Percentiles rank a stretch among this genome's conserved stretches.
These are phyloP conservation scores for Leucozona laternaria DNA, from an alignment of 2,888 invertebrate species.

Conservation along the genomic window DNA sequence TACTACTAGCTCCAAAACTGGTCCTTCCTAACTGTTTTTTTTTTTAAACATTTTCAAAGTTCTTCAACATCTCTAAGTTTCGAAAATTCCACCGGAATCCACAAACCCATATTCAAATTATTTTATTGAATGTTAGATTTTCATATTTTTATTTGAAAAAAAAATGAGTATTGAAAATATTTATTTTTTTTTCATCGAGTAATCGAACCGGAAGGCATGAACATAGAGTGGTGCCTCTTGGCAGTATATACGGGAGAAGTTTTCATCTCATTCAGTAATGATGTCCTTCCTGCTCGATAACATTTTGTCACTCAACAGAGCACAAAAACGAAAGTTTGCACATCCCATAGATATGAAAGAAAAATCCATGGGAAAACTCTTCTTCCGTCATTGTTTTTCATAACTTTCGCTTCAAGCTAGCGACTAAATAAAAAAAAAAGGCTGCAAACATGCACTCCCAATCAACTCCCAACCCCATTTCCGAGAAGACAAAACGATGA, in stretches of 20 bases:
- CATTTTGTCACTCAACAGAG: conserved; percentile 62
- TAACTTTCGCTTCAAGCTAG: conserved; percentile 21
- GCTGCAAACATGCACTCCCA: conserved; percentile 29
- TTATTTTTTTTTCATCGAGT: background rate
- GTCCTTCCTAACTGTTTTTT: too few species aligned
- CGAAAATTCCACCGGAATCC: too few species aligned
- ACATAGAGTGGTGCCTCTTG: background rate
- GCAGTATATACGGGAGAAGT: conserved; percentile 39
- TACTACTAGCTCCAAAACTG: too few species aligned
- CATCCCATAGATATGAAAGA: conserved; percentile 11
- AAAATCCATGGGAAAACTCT: conserved; percentile 51
- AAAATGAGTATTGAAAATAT: conserved; percentile 39
- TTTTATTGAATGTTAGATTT: background rate
- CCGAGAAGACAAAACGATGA: conserved; percentile 68
- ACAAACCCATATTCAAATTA: too few species aligned
- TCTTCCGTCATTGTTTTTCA: conserved; percentile 40
- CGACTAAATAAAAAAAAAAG: conserved; percentile 41
- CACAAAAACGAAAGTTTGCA: conserved; percentile 49
- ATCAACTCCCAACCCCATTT: background rate
- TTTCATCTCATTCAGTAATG: conserved; percentile 61
- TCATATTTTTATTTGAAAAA: conserved; percentile 35
- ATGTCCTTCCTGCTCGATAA: conserved; percentile 71
- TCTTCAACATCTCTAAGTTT: too few species aligned
- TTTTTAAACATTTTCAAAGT: too few species aligned
- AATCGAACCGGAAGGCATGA: conserved; percentile 41